A percentile compares a stretch with the other conserved stretches of the same genome.
These are phyloP conservation scores for Oreochromis mossambicus DNA, from an alignment of 2,797 vertebrate species.

Conservation along the genomic window DNA sequence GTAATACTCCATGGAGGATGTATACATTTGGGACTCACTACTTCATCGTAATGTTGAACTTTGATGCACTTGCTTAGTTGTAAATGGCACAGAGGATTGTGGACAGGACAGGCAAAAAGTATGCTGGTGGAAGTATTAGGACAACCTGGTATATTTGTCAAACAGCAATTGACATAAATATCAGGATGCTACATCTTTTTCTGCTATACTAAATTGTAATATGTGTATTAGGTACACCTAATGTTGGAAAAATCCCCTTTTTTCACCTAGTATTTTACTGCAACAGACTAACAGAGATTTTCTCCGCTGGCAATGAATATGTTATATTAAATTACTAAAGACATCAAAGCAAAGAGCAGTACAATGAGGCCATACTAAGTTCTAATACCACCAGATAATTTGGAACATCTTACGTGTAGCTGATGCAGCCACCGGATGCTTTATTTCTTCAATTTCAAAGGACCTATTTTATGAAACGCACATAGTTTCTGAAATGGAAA, in stretches of 20 bases:
- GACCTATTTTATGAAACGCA: not conserved
- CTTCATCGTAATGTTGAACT: not conserved
- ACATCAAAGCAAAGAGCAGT: not conserved
- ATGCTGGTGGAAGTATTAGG: not conserved
- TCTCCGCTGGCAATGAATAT: not conserved
- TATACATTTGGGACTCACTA: not conserved
- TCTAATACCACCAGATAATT: slow-evolving; percentile 1
- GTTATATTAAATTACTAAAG: not conserved
- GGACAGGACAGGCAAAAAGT: not conserved
- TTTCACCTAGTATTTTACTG: not conserved
- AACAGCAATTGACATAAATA: not conserved
- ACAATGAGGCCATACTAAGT: not conserved
- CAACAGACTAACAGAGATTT: not conserved
- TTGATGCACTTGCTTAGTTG: not conserved
- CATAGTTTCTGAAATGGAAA: slow-evolving; percentile 24
- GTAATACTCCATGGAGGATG: not conserved
- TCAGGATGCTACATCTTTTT: not conserved
- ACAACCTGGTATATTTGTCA: not conserved
- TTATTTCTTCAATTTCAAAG: slow-evolving; percentile 37
- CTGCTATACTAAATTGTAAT: not conserved
- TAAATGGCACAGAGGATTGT: not conserved
- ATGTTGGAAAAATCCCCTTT: not conserved
- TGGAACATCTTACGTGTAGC: not conserved
- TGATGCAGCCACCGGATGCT: not conserved
- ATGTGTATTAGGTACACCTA: not conserved